These are phyloP conservation scores for Rugalucina vietnamica DNA, from an alignment of 2,888 invertebrate species.

Conservation along the genomic window DNA sequence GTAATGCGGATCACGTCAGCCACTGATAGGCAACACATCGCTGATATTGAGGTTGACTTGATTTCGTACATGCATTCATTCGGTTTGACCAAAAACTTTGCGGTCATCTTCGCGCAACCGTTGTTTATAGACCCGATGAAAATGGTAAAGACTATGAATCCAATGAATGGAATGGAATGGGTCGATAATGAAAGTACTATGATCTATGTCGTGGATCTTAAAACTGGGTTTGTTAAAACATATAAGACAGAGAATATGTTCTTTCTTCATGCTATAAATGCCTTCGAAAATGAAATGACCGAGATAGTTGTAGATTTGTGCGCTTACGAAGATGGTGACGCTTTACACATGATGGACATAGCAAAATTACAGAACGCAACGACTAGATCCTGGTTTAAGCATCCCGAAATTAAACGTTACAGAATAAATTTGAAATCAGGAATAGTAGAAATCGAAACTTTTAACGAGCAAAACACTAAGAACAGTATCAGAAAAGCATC, in stretches of 20 bases:
- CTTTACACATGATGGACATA: conserved; percentile 66
- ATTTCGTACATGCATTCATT: conserved; percentile 80
- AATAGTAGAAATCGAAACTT: neutral
- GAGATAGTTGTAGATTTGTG: conserved; percentile 71
- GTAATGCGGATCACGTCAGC: conserved; percentile 70
- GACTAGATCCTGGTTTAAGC: conserved; percentile 50
- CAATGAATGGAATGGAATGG: conserved; percentile 74
- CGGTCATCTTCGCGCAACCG: conserved; percentile 74
- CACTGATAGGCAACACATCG: conserved; percentile 69
- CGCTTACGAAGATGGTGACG: conserved; percentile 67
- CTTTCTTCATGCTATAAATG: conserved; percentile 77
- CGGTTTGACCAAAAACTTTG: conserved; percentile 72
- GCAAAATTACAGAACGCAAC: conserved; percentile 56
- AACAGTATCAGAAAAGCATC: conserved; percentile 54
- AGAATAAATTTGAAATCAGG: neutral
- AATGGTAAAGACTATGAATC: conserved; percentile 67
- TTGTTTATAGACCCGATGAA: conserved; percentile 70
- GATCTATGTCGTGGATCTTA: conserved; percentile 71
- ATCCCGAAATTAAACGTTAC: neutral
- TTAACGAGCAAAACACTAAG: neutral
- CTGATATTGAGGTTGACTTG: conserved; percentile 67
- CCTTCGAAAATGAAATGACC: conserved; percentile 69
- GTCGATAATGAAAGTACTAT: conserved; percentile 56
- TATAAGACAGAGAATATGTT: conserved; percentile 68
- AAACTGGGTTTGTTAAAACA: conserved; percentile 62